Percentiles rank a stretch among this genome's conserved stretches.
Conservation (phyloP, 30 jellyfish, hydroid and myxozoan species). For the Catostylus mosaicus region DNA sequence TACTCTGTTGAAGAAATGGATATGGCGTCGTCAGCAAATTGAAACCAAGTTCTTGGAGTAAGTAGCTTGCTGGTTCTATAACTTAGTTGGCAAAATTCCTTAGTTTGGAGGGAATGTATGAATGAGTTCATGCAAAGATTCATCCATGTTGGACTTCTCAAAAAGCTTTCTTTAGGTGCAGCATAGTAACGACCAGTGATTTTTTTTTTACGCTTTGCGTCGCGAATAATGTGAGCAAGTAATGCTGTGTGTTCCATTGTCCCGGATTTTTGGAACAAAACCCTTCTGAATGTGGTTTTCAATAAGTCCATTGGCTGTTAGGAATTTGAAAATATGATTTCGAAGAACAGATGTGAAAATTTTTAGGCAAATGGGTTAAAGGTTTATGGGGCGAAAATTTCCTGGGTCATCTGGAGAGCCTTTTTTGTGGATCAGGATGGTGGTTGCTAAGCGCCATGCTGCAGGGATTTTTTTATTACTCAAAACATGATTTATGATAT, state of each 20-base stretch:
- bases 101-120: neutral
- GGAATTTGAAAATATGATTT: constrained; percentile 1
- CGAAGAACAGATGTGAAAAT: constrained; percentile 19
- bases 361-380: neutral
- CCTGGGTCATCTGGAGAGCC: constrained; percentile 18
- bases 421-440: constrained; percentile 13
- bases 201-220: constrained; percentile 37
- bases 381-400: constrained; percentile 38
- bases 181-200: constrained; percentile 16
- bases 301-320: neutral
- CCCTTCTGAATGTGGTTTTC: constrained; percentile 24
- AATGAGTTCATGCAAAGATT: constrained; percentile 6
- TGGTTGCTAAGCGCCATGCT: neutral
- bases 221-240: constrained; percentile 23
- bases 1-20: constrained; percentile 13
- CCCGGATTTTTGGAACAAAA: constrained; percentile 15
- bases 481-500: neutral
- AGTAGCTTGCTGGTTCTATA: constrained; percentile 15
- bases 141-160: constrained; percentile 23
- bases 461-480: neutral
- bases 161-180: constrained; percentile 10
- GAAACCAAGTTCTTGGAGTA: constrained; percentile 21
- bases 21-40: constrained; percentile 22
- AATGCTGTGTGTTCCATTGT: constrained; percentile 45
- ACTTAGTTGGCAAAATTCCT: constrained; percentile 17